Evolutionary conservation across 1,140 invertebrate genomes (phyloP), one percentile per base, ranked within the genome.

Genomic region (Drosophila littoralis): DNA sequence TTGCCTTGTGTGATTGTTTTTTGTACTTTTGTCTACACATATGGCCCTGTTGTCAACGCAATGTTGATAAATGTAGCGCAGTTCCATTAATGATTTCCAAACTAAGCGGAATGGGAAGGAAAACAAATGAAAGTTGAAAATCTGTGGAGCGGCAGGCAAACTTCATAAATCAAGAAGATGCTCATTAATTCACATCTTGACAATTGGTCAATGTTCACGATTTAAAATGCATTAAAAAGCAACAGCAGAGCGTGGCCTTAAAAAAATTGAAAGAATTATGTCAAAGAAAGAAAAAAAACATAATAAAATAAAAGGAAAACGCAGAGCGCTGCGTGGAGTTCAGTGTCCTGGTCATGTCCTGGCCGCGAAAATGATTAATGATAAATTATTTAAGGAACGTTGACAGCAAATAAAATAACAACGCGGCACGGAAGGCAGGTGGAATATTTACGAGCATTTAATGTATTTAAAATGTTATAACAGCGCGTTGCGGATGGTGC

Each of bases 381-480:
- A 77, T 71, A 83, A 80, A 83, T 80, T 85, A 77, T 85, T 77
- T 77, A 80, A 83, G 66, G 22, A 70, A 75, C 72, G 76, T 75
- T 80, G 81, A 77, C 76, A 82, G 75, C 61, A 64, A 74, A 75
- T 59, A 75, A 63, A 64, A 70, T 15, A 75, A 58, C 51, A 38
- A 50, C 28, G 45, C 50, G 50, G 42, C 66, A 43, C 22, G 54
- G 48, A 58, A 33, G 71, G 65, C 60, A 67, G 75, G 61, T 51
- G 57, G 46, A 79, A 74, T 76, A 72, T 78, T 78, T 78, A 69
- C 58, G 42, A 58, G 81, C 50, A 77, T 83, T 84, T 77, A 79
- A 85, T 83, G 73, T 84, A 77, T 84, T 83, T 84, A 80, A 83
- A 84, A 80, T 80, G 71, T 69, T 77, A 73, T 83, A 70, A 84